phyloP scores from a whole-genome alignment of 2,797 vertebrate genomes.

The Malacoraja senta region DNA sequence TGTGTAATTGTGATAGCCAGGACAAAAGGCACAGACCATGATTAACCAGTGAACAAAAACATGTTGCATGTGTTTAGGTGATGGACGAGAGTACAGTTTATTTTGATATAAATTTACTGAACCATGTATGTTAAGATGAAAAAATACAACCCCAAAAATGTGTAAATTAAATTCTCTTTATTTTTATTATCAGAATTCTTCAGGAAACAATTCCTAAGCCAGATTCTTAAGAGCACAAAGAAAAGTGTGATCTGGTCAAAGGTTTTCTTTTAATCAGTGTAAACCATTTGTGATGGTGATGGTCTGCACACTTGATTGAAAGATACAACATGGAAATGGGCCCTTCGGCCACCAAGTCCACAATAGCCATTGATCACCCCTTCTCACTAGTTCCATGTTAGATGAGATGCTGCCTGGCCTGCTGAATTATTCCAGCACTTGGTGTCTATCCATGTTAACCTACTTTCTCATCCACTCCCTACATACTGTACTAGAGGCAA shows the following conservation, averaged over 20 bases:
- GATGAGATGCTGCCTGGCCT: too few relatives aligned
- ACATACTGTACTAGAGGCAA: too few relatives aligned
- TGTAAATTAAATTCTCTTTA: background rate
- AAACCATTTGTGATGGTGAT: too few relatives aligned
- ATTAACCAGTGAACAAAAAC: background rate
- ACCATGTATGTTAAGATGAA: background rate
- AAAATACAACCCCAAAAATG: background rate
- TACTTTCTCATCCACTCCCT: too few relatives aligned
- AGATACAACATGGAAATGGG: too few relatives aligned
- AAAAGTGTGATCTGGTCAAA: background rate
- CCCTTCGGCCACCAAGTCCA: too few relatives aligned
- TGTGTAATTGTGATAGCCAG: background rate
- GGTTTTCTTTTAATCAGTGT: background rate
- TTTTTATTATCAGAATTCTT: too few relatives aligned
- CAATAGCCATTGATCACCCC: too few relatives aligned
- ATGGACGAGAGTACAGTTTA: background rate
- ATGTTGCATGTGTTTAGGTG: background rate
- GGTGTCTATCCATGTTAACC: too few relatives aligned
- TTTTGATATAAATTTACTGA: background rate
- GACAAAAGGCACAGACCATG: background rate
- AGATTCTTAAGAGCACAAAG: background rate
- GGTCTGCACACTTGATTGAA: too few relatives aligned
- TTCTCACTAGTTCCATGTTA: too few relatives aligned
- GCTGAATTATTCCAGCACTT: too few relatives aligned
- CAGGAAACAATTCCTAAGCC: background rate